Base-by-base conservation (phyloP, 2,113 vertebrate genomes). In the Takifugu bimaculatus region DNA sequence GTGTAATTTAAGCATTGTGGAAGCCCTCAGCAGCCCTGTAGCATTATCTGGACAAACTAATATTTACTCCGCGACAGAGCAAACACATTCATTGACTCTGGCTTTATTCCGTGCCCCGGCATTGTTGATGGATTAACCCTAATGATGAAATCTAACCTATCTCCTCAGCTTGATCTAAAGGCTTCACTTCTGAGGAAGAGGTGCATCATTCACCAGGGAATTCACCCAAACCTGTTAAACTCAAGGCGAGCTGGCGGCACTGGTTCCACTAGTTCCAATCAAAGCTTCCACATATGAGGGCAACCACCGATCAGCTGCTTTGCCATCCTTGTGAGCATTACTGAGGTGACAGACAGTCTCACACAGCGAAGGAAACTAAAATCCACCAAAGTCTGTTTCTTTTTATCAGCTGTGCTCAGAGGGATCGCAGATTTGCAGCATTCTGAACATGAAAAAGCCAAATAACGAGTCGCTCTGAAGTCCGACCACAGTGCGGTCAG, bases 401-500 rank as follows among this genome's bases (percentile, higher is more conserved):
- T 79, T 71, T 77, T 68, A 74, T 69, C 72, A 42, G 61, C 75
- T 70, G 53, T 61, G 82, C 80, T 88, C 72, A 68, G 78, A 84
- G 70, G 78, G 74, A 72, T 52, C 29, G 65, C 79, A 87, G 88
- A 88, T 90, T 87, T 89, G 79, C 88, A 86, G 87, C 85, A 85
- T 81, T 83, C 80, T 77, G 73, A 83, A 91, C 83, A 88, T 91
- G 80, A 90, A 90, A 89, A 88, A 77, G 81, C 51, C 79, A 77
- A 88, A 65, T 84, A 90, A 89, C 81, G 75, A 89, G 86, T 87
- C 67, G 79, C 87, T 88, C 84, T 88, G 82, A 88, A 90, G 86
- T 86, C 81, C 70, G 77, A 90, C 90, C 91, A 82, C 90, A 91
- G 70, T 88, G 89, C 39, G 89, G 90, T 90, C 87, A 86, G 90